Percentiles rank a stretch among this genome's conserved stretches.
Evolutionary conservation across 2,888 invertebrate genomes (phyloP).

Genomic region (Harpalus rufipes): DNA sequence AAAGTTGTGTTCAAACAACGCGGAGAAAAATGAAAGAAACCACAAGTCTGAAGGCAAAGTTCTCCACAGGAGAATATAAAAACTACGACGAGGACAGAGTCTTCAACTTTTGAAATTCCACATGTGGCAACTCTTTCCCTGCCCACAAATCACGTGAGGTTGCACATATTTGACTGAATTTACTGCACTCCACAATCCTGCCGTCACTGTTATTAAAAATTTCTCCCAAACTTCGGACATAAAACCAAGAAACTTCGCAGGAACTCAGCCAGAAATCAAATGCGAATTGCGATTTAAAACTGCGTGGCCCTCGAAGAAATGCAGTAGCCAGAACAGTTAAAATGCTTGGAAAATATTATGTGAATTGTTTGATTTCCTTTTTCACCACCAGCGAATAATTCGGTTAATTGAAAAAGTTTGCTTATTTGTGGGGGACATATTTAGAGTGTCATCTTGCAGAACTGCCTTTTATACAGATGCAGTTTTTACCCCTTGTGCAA

Average conservation of each 20-base stretch:
- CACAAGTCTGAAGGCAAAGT: constrained; percentile 36
- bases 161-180: constrained; percentile 66
- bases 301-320: constrained; percentile 54
- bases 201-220: constrained; percentile 65
- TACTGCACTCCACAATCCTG: constrained; percentile 59
- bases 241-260: constrained; percentile 51
- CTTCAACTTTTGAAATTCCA: constrained; percentile 54
- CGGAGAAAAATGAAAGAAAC: constrained; percentile 28
- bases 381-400: constrained; percentile 14
- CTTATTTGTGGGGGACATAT: constrained; percentile 12
- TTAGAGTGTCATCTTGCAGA: neutral
- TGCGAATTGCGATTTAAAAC: constrained; percentile 60
- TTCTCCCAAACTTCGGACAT: constrained; percentile 60
- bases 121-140: constrained; percentile 51
- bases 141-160: constrained; percentile 59
- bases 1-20: constrained; percentile 20
- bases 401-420: constrained; percentile 50
- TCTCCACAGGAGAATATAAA: constrained; percentile 24
- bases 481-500: no score
- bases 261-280: constrained; percentile 62
- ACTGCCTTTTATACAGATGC: neutral
- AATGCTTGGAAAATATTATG: constrained; percentile 37
- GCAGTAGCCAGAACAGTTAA: constrained; percentile 57
- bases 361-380: constrained; percentile 51
- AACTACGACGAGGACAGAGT: constrained; percentile 31